Conservation (phyloP, 2,888 invertebrate species). For the Oxyscelio sp. region DNA sequence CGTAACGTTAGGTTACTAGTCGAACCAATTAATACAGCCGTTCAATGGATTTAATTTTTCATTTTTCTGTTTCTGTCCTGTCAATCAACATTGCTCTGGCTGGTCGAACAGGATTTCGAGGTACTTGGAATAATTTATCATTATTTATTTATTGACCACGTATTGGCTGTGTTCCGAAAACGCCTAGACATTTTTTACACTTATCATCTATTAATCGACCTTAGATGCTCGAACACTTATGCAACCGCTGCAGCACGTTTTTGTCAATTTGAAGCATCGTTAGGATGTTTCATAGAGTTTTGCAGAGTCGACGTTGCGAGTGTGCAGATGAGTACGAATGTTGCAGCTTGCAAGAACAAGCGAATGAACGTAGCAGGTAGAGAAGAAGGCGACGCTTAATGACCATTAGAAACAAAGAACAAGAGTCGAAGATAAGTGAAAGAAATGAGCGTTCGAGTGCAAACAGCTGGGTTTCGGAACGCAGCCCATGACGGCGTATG, state of each 20-base stretch:
- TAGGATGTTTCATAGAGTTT: constrained; percentile 48
- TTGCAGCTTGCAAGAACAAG: neutral
- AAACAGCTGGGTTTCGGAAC: constrained; percentile 75
- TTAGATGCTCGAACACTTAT: constrained; percentile 34
- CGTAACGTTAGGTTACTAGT: too few relatives aligned
- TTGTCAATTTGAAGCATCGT: constrained; percentile 43
- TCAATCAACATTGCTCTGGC: constrained; percentile 91
- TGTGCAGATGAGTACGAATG: neutral
- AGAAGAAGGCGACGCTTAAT: too few relatives aligned
- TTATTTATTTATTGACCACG: constrained; percentile 85
- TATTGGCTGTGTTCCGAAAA: constrained; percentile 86
- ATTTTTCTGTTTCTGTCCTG: constrained; percentile 92
- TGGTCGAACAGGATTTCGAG: constrained; percentile 95
- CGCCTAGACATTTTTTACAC: constrained; percentile 80
- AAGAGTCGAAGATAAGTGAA: constrained; percentile 45
- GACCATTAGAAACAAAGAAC: too few relatives aligned
- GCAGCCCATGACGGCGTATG: constrained; percentile 78
- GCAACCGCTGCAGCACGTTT: constrained; percentile 41
- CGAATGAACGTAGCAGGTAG: neutral
- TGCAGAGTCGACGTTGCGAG: constrained; percentile 39
- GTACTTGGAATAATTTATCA: constrained; percentile 90
- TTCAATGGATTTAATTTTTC: constrained; percentile 83
- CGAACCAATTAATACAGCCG: constrained; percentile 66
- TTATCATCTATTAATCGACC: constrained; percentile 36
- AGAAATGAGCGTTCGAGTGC: constrained; percentile 34